Evolutionary conservation across 2,113 vertebrate genomes (phyloP).

Genomic region (Apteryx owenii): DNA sequence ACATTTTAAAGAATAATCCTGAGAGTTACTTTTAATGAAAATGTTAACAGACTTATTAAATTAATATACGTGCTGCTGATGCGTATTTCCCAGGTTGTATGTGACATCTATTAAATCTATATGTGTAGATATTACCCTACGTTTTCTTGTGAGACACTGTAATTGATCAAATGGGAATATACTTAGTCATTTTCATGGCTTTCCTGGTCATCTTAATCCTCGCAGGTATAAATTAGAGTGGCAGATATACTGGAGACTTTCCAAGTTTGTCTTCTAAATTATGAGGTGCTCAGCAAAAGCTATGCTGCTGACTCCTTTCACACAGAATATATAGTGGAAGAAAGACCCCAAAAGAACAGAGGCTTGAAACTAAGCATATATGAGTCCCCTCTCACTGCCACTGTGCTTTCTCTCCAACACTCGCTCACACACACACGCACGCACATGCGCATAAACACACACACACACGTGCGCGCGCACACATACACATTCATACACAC

Average conservation of each 20-base stretch:
- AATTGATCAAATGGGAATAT: conserved; percentile 68
- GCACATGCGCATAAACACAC: too few species aligned
- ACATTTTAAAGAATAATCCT: neutral
- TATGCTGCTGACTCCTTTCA: neutral
- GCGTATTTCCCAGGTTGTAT: neutral
- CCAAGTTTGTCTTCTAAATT: conserved; percentile 55
- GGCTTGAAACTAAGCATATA: neutral
- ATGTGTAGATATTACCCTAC: neutral
- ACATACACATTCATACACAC: neutral
- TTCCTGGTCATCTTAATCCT: conserved; percentile 57
- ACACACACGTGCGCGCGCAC: too few species aligned
- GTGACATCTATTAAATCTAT: conserved; percentile 34
- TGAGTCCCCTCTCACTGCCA: neutral
- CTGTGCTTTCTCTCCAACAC: neutral
- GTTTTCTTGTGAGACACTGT: conserved; percentile 16
- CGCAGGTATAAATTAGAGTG: conserved; percentile 67
- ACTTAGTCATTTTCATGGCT: conserved; percentile 45
- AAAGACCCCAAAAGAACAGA: neutral
- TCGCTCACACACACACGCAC: too few species aligned
- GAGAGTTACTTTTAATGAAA: conserved; percentile 20
- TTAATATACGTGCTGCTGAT: neutral
- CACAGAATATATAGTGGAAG: neutral
- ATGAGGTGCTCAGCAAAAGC: conserved; percentile 13
- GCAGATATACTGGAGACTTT: conserved; percentile 47
- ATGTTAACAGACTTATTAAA: conserved; percentile 10